Percentiles rank a stretch among this genome's conserved stretches.
phyloP scores from a whole-genome alignment of 2,888 invertebrate species.

The Chironomus riparius region DNA sequence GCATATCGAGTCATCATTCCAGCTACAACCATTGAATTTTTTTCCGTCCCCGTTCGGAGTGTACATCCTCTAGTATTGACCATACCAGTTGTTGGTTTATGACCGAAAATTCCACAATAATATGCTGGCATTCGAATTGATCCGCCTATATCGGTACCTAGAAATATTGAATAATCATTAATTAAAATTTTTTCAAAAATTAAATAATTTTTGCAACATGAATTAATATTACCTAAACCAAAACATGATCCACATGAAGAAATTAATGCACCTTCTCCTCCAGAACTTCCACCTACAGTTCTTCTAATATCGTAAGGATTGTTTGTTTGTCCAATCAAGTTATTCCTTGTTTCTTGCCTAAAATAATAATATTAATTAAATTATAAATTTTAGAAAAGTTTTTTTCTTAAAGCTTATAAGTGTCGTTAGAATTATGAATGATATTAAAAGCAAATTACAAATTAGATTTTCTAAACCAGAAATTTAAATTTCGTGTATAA shows the following conservation, averaged over 20 bases:
- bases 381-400: too few species aligned
- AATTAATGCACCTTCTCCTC: constrained; percentile 71
- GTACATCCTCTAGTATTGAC: constrained; percentile 56
- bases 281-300: constrained; percentile 67
- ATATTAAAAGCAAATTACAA: too few species aligned
- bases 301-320: constrained; percentile 86
- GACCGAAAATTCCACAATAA: constrained; percentile 78
- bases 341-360: constrained; percentile 77
- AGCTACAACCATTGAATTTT: constrained; percentile 68
- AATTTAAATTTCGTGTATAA: too few species aligned
- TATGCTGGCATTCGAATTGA: constrained; percentile 84
- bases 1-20: constrained; percentile 76
- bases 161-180: too few species aligned
- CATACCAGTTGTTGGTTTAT: constrained; percentile 59
- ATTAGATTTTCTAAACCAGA: too few species aligned
- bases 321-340: constrained; percentile 75
- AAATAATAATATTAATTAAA: not conserved
- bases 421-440: too few species aligned
- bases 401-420: too few species aligned
- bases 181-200: too few species aligned
- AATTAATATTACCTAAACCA: not conserved
- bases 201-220: not conserved
- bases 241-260: constrained; percentile 72
- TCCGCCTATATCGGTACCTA: constrained; percentile 89
- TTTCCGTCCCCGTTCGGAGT: constrained; percentile 56